Evolutionary conservation across 2,888 invertebrate species (phyloP).

Genomic region (Tiliacea citrago): DNA sequence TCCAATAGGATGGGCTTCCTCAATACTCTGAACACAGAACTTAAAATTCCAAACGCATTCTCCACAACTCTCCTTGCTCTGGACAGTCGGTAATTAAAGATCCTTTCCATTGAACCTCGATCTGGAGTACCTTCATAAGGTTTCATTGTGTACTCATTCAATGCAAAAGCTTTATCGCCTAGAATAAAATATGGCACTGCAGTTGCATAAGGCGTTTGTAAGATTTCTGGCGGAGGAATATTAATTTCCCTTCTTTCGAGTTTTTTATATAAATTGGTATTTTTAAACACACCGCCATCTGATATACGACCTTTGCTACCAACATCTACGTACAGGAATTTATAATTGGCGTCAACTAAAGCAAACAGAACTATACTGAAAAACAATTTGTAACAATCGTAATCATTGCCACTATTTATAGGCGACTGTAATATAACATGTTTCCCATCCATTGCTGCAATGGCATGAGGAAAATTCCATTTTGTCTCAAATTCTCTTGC

Average conservation of each 20-base stretch:
- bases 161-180: neutral
- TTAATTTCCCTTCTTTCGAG: neutral
- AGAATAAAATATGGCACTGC: slow-evolving; percentile 3
- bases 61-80: slow-evolving; percentile 8
- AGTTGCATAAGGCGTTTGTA: neutral
- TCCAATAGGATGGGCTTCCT: slow-evolving; percentile 25
- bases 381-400: slow-evolving; percentile 1
- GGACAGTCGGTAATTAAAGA: slow-evolving; percentile 2
- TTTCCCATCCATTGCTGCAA: slow-evolving; percentile 4
- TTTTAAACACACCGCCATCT: slow-evolving; percentile 3
- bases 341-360: slow-evolving; percentile 1
- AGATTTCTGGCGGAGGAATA: neutral
- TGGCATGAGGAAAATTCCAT: neutral
- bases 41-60: slow-evolving; percentile 15
- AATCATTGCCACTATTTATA: slow-evolving; percentile 1
- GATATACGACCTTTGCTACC: neutral
- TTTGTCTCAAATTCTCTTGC: neutral
- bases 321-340: neutral
- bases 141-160: slow-evolving; percentile 1
- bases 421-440: neutral
- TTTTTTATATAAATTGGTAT: neutral
- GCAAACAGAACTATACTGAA: neutral
- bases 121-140: slow-evolving; percentile 5
- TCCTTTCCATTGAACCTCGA: neutral
- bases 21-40: slow-evolving; percentile 27